phyloP scores from a whole-genome alignment of 2,113 vertebrate genomes.

The Motacilla alba region DNA sequence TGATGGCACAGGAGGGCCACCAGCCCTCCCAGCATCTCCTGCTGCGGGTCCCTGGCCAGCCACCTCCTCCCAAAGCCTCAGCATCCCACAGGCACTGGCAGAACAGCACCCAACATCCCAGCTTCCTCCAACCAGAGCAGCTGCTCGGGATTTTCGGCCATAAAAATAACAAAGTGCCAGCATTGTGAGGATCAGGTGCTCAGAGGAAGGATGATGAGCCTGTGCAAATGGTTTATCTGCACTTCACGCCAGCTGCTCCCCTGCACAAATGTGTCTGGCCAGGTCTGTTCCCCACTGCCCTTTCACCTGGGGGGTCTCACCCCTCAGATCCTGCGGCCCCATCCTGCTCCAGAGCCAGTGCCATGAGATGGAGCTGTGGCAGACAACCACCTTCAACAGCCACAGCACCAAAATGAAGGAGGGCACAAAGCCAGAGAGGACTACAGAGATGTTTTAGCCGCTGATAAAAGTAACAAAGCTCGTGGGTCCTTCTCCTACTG shows the following conservation, averaged over 20 bases:
- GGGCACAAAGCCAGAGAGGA: neutral
- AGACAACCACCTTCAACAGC: neutral
- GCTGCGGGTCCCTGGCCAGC: neutral
- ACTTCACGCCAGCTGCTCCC: neutral
- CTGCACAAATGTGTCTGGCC: neutral
- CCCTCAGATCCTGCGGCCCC: neutral
- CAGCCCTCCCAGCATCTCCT: neutral
- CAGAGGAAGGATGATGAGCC: neutral
- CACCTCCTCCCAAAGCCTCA: neutral
- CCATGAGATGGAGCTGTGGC: neutral
- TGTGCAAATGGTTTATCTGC: neutral
- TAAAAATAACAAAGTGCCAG: neutral
- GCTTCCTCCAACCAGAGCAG: neutral
- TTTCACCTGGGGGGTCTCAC: neutral
- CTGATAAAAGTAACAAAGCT: neutral
- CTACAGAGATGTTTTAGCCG: neutral
- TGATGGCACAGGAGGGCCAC: neutral
- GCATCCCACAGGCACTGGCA: accelerated
- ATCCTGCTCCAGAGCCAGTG: neutral
- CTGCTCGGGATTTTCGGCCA: neutral
- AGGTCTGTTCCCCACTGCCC: neutral
- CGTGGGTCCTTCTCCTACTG: neutral
- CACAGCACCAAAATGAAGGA: neutral
- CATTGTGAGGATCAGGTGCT: neutral
- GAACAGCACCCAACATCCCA: neutral